These are phyloP conservation scores for Dasyornis broadbenti DNA, from an alignment of 2,113 vertebrate genomes.

Conservation along the genomic window DNA sequence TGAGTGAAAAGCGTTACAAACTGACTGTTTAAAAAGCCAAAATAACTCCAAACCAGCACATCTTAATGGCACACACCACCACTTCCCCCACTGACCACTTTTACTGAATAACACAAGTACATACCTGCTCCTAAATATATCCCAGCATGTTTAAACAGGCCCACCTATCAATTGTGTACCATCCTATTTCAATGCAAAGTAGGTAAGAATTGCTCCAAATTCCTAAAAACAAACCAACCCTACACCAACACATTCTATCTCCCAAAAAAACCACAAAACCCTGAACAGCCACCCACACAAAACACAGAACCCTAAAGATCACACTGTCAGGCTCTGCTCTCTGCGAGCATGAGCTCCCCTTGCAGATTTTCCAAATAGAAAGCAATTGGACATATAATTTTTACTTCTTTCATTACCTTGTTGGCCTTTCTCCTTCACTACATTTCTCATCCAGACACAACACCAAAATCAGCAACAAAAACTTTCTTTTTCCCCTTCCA, in stretches of 20 bases:
- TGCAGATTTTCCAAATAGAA: background rate
- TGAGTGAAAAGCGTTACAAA: background rate
- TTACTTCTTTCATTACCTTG: background rate
- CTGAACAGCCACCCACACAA: background rate
- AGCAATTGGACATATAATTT: background rate
- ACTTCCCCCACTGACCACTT: background rate
- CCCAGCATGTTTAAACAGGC: background rate
- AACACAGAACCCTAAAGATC: background rate
- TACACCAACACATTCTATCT: background rate
- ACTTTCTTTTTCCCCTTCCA: accelerated
- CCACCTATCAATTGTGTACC: no score
- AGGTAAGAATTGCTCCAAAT: background rate
- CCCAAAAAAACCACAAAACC: accelerated
- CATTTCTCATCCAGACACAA: background rate
- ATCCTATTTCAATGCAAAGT: background rate
- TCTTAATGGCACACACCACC: background rate
- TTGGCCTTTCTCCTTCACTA: background rate
- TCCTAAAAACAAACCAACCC: background rate
- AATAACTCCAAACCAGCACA: background rate
- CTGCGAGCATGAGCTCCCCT: background rate
- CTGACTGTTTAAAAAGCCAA: background rate
- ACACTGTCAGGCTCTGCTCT: background rate
- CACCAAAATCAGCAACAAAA: background rate
- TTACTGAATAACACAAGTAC: background rate
- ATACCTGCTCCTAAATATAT: background rate